phyloP scores from a whole-genome alignment of 2,888 invertebrate genomes.

The Eutolmus rufibarbis region DNA sequence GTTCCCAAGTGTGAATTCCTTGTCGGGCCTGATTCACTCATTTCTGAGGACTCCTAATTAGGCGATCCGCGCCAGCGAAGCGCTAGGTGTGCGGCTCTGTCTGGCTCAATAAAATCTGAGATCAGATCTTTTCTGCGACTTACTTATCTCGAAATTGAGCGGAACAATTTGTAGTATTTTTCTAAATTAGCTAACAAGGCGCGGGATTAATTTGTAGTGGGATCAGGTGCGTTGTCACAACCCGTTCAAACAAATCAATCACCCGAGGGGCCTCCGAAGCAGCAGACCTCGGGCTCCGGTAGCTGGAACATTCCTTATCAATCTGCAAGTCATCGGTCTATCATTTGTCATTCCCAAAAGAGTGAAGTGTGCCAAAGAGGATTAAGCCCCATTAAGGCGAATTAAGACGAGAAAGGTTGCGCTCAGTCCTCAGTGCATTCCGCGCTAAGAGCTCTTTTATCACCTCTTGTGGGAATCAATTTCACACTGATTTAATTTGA shows the following conservation, averaged over 20 bases:
- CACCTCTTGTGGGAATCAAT: slow-evolving; percentile 7
- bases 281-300: not conserved
- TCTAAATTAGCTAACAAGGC: not conserved
- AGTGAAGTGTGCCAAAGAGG: slow-evolving; percentile 35
- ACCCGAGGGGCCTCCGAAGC: not conserved
- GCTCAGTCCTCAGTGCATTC: not conserved
- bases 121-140: not conserved
- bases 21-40: slow-evolving; percentile 3
- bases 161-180: not conserved
- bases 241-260: slow-evolving; percentile 21
- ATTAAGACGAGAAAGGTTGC: slow-evolving; percentile 29
- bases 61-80: not conserved
- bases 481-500: not conserved
- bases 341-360: slow-evolving; percentile 33
- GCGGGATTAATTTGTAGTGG: not conserved
- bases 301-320: slow-evolving; percentile 8
- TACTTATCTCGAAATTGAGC: not conserved
- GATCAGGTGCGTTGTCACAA: not conserved
- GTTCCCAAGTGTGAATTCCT: slow-evolving; percentile 20
- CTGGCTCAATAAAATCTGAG: not conserved
- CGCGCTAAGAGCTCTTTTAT: slow-evolving; percentile 25
- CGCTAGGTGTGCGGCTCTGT: not conserved
- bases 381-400: slow-evolving; percentile 28
- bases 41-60: slow-evolving; percentile 10
- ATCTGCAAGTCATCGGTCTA: slow-evolving; percentile 33